Percentiles rank a stretch among this genome's conserved stretches.
Evolutionary conservation across 1,140 invertebrate species (phyloP).

Genomic region (Dreissena rostriformis): DNA sequence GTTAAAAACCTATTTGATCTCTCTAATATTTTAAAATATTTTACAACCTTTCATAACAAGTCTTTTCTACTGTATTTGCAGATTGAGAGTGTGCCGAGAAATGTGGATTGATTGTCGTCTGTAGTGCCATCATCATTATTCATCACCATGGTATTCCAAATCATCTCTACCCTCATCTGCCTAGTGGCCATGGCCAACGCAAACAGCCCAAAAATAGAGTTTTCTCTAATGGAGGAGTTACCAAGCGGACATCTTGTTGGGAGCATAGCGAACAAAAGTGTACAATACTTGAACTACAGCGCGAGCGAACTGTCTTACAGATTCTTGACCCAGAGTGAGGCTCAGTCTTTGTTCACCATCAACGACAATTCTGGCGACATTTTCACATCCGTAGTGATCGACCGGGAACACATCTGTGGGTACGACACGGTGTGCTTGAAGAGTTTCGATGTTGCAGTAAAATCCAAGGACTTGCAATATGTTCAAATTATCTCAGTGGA

Average conservation of each 20-base stretch:
- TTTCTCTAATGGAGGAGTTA: conserved; percentile 35
- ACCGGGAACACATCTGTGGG: conserved; percentile 37
- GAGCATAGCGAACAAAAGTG: conserved; percentile 20
- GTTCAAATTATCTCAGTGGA: conserved; percentile 52
- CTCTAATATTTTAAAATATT: too few species aligned
- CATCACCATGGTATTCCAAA: conserved; percentile 31
- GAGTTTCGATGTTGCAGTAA: conserved; percentile 44
- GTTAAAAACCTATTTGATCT: too few species aligned
- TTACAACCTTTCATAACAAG: too few species aligned
- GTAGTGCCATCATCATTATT: background rate
- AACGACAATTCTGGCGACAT: conserved; percentile 45
- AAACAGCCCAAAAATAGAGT: conserved; percentile 12
- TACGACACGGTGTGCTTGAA: conserved; percentile 23
- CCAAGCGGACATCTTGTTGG: conserved; percentile 39
- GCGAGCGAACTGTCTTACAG: conserved; percentile 5
- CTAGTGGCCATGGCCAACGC: background rate
- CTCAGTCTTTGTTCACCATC: conserved; percentile 39
- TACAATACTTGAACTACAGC: conserved; percentile 11
- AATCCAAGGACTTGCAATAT: conserved; percentile 24
- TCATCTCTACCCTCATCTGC: conserved; percentile 8
- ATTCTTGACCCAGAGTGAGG: conserved; percentile 22
- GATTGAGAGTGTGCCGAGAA: conserved; percentile 7
- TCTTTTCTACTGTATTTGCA: conserved; percentile 35
- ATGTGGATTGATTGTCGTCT: conserved; percentile 7
- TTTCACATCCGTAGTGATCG: conserved; percentile 38